phyloP scores from a whole-genome alignment of 2,797 vertebrate genomes.

The Urophycis tenuis region DNA sequence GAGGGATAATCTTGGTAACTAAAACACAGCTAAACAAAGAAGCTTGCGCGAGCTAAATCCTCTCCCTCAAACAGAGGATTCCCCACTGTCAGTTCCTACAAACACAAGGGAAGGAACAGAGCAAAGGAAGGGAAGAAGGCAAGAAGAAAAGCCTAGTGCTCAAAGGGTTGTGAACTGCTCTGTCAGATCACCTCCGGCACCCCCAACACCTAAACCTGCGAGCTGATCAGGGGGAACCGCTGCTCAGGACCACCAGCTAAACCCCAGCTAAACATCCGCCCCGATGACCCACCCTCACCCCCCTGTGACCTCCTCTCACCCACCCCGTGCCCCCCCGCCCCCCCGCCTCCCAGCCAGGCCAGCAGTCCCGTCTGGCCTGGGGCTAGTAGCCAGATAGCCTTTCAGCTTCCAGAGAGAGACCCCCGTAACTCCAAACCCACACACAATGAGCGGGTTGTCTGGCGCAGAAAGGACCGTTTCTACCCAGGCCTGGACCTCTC shows the following conservation, averaged over 20 bases:
- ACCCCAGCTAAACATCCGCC: conserved; percentile 52
- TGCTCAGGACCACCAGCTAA: conserved; percentile 45
- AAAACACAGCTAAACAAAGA: background rate
- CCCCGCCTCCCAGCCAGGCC: background rate
- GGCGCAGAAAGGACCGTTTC: conserved; percentile 61
- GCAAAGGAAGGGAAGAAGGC: background rate
- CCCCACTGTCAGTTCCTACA: background rate
- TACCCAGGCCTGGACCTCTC: conserved; percentile 61
- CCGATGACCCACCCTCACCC: conserved; percentile 2
- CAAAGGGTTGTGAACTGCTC: conserved; percentile 22
- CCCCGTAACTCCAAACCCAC: background rate
- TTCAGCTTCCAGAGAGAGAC: conserved; percentile 55
- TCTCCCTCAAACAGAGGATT: background rate
- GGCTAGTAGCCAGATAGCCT: conserved; percentile 64
- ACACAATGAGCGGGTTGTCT: conserved; percentile 70
- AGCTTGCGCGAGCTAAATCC: background rate
- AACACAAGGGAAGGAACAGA: background rate
- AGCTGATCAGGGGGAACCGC: conserved; percentile 32
- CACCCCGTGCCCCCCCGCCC: conserved; percentile 45
- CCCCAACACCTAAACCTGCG: conserved; percentile 52
- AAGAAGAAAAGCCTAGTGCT: background rate
- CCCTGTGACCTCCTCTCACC: background rate
- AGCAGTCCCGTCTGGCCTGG: conserved; percentile 44
- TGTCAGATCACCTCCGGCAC: conserved; percentile 44
- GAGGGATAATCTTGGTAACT: background rate